These are phyloP conservation scores for Pristionchus fissidentatus DNA, from an alignment of 2,888 invertebrate species.

Conservation along the genomic window DNA sequence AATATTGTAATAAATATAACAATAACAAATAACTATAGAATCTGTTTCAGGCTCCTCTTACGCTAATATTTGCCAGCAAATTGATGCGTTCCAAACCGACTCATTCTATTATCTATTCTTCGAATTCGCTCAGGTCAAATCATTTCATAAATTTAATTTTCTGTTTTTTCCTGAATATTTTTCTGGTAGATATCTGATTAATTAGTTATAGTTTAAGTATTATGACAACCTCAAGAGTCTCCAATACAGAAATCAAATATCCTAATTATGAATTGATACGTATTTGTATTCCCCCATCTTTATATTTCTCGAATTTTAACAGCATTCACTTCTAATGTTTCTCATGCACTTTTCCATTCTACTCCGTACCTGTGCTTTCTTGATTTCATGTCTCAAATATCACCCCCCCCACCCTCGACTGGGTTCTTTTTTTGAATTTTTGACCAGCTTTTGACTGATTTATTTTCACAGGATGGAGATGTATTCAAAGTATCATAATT, in stretches of 20 bases:
- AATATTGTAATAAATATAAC: not conserved
- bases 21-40: too few relatives aligned
- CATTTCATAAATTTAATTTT: too few relatives aligned
- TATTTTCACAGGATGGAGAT: slow-evolving; percentile 79
- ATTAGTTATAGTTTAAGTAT: too few relatives aligned
- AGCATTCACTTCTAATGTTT: too few relatives aligned
- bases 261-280: too few relatives aligned
- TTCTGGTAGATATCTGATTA: too few relatives aligned
- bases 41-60: slow-evolving; percentile 60
- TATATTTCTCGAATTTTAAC: too few relatives aligned
- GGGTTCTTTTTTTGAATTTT: not conserved
- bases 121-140: slow-evolving; percentile 71
- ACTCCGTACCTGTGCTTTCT: not conserved
- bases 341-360: slow-evolving; percentile 33
- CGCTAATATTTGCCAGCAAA: slow-evolving; percentile 66
- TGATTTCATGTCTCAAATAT: slow-evolving; percentile 16
- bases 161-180: not conserved
- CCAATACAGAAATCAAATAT: too few relatives aligned
- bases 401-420: slow-evolving; percentile 25
- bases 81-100: slow-evolving; percentile 68
- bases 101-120: slow-evolving; percentile 69
- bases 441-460: too few relatives aligned
- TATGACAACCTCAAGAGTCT: too few relatives aligned
- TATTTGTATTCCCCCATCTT: too few relatives aligned
- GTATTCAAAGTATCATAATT: slow-evolving; percentile 79